A percentile compares a stretch with the other conserved stretches of the same genome.
phyloP scores from a whole-genome alignment of 2,888 invertebrate genomes.

The Oligia strigilis region DNA sequence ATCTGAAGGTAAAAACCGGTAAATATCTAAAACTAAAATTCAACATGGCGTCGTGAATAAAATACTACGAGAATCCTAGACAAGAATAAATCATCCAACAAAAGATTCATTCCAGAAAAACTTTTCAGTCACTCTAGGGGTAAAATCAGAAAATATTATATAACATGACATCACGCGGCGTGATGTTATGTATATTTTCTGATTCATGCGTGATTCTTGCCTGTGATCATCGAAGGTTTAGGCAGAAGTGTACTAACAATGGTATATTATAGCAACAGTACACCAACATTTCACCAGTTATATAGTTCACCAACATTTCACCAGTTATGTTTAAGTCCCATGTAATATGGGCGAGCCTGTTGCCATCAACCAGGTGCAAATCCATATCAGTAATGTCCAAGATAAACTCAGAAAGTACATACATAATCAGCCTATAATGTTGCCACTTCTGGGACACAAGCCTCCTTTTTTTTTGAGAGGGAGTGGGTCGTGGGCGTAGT shows the following conservation, averaged over 20 bases:
- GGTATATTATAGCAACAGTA: neutral
- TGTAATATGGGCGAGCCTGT: neutral
- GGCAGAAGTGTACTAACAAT: neutral
- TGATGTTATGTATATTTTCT: too few relatives aligned
- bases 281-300: neutral
- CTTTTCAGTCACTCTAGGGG: neutral
- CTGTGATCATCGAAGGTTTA: neutral
- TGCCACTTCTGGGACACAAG: too few relatives aligned
- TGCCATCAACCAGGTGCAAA: neutral
- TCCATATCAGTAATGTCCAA: neutral
- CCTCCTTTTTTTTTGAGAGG: too few relatives aligned
- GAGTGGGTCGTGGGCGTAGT: too few relatives aligned
- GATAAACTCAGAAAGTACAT: neutral
- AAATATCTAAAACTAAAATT: conserved; percentile 4
- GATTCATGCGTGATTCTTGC: neutral
- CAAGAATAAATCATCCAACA: conserved; percentile 13
- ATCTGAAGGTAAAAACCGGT: neutral
- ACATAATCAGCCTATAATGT: too few relatives aligned
- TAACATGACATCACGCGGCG: neutral
- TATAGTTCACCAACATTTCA: neutral
- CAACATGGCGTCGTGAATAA: neutral
- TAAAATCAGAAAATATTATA: neutral
- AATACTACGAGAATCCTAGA: neutral
- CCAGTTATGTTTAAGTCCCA: neutral
- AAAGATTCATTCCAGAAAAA: neutral